These are phyloP conservation scores for Zygogramma bicolorata DNA, from an alignment of 2,888 invertebrate species.

Conservation along the genomic window DNA sequence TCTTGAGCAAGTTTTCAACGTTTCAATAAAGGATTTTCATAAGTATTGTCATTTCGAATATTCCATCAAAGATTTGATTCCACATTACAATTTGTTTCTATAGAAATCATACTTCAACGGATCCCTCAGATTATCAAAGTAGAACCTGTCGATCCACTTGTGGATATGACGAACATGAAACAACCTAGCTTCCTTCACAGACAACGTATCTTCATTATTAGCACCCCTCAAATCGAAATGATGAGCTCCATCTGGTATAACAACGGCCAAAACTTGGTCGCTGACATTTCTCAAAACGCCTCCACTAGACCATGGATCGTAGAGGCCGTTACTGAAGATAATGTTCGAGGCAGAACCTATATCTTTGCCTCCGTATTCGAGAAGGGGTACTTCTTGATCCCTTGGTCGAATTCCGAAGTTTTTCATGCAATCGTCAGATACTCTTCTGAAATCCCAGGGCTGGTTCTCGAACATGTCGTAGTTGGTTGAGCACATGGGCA, in stretches of 20 bases:
- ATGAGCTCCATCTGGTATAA: constrained; percentile 87
- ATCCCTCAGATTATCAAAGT: constrained; percentile 27
- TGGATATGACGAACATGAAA: constrained; percentile 74
- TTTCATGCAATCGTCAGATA: constrained; percentile 76
- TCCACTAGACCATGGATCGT: constrained; percentile 91
- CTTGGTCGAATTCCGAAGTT: constrained; percentile 75
- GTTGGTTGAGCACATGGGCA: constrained; percentile 85
- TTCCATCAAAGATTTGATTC: background rate
- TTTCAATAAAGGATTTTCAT: too few species aligned
- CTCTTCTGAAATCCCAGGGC: constrained; percentile 79
- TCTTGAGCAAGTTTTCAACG: too few species aligned
- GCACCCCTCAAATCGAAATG: constrained; percentile 83
- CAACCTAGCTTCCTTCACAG: constrained; percentile 74
- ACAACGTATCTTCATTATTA: constrained; percentile 75
- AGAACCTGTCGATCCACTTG: constrained; percentile 68
- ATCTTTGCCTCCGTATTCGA: constrained; percentile 85
- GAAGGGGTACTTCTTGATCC: constrained; percentile 71
- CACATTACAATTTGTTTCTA: background rate
- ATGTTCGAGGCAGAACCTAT: constrained; percentile 78
- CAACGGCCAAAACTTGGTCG: constrained; percentile 74
- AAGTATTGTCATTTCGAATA: background rate
- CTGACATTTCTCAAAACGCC: constrained; percentile 81
- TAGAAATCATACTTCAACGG: constrained; percentile 1
- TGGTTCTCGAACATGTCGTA: constrained; percentile 86
- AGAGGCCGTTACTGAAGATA: constrained; percentile 85